Percentiles rank a stretch among this genome's conserved stretches.
phyloP scores from a whole-genome alignment of 2,888 invertebrate species.

The Brachypalpus laphriformis region DNA sequence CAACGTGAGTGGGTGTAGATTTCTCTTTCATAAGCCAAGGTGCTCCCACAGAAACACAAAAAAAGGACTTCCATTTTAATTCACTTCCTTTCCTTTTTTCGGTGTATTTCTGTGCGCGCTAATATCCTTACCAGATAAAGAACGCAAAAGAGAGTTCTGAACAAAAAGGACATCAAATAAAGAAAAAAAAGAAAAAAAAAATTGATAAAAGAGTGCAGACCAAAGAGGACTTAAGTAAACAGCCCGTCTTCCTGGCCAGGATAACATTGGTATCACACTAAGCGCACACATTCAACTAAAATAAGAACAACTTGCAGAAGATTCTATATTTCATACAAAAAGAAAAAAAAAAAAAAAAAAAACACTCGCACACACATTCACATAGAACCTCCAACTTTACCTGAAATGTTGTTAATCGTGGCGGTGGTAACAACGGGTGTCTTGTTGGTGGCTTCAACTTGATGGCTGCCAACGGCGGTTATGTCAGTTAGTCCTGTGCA shows the following conservation, averaged over 20 bases:
- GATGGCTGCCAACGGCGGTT: constrained; percentile 72
- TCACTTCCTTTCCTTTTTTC: constrained; percentile 33
- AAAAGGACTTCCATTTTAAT: constrained; percentile 34
- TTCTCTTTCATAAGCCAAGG: constrained; percentile 22
- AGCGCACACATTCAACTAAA: constrained; percentile 6
- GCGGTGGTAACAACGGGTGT: constrained; percentile 74
- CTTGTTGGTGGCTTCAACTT: constrained; percentile 71
- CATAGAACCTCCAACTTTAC: constrained; percentile 59
- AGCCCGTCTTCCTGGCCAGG: constrained; percentile 10
- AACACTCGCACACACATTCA: constrained; percentile 2
- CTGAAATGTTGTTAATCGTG: constrained; percentile 73
- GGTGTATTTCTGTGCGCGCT: not conserved
- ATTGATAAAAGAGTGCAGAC: not conserved
- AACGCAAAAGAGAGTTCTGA: constrained; percentile 25
- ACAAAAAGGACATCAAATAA: constrained; percentile 40
- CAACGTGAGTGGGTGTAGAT: constrained; percentile 6
- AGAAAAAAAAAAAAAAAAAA: not conserved
- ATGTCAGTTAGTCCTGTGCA: constrained; percentile 73
- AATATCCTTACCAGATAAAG: constrained; percentile 42
- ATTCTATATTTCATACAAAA: too few relatives aligned
- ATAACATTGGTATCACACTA: constrained; percentile 4
- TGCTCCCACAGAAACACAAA: constrained; percentile 8
- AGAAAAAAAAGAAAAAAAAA: constrained; percentile 18
- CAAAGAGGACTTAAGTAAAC: constrained; percentile 19
- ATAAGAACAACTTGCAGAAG: too few relatives aligned